These are phyloP conservation scores for Itoplectis maculator DNA, from an alignment of 2,888 invertebrate species.

Conservation along the genomic window DNA sequence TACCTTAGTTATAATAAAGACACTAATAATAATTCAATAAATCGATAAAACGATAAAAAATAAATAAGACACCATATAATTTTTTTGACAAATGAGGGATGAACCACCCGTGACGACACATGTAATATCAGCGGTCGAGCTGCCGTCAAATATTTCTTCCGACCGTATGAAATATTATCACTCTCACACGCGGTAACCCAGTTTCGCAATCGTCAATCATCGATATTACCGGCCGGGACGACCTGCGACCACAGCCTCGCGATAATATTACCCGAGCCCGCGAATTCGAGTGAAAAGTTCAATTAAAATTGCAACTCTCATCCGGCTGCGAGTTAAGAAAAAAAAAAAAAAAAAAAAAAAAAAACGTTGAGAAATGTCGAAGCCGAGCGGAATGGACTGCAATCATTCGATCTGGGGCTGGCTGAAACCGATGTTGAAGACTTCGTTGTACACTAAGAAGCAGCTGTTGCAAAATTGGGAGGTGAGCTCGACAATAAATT, in stretches of 20 bases:
- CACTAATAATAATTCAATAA: too few relatives aligned
- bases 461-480: constrained; percentile 56
- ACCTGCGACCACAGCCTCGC: background rate
- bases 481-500: constrained; percentile 50
- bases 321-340: too few relatives aligned
- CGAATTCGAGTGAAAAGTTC: too few relatives aligned
- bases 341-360: too few relatives aligned
- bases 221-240: background rate
- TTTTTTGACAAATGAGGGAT: constrained; percentile 45
- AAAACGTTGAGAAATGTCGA: constrained; percentile 16
- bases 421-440: background rate
- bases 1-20: too few relatives aligned
- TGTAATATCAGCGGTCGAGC: constrained; percentile 21
- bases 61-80: background rate
- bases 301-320: too few relatives aligned
- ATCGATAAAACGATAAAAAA: too few relatives aligned
- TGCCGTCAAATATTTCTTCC: constrained; percentile 8
- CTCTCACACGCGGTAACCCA: background rate
- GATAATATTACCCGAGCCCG: background rate
- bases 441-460: constrained; percentile 28
- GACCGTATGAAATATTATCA: background rate
- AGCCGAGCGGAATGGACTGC: constrained; percentile 15
- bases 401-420: background rate
- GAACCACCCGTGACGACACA: constrained; percentile 39
- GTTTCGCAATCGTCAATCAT: background rate